Evolutionary conservation across 2,888 invertebrate species (phyloP).

Genomic region (Pasiphila rectangulata): DNA sequence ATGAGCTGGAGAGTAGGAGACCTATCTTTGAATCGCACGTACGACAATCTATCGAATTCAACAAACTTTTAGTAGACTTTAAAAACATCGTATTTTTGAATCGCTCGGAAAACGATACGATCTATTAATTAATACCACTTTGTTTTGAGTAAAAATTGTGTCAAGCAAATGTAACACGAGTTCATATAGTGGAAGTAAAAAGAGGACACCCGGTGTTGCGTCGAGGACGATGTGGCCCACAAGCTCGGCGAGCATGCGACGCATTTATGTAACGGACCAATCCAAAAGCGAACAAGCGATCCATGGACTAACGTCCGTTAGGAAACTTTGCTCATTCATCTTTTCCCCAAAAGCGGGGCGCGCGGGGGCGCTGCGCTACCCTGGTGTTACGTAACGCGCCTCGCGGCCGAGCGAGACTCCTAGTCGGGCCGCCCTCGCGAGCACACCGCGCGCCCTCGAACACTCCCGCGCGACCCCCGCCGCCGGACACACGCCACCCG

Average conservation of each 20-base stretch:
- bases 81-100: too few relatives aligned
- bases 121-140: too few relatives aligned
- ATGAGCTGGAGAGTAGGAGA: too few relatives aligned
- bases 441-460: conserved; percentile 23
- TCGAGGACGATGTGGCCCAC: conserved; percentile 15
- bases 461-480: conserved; percentile 31
- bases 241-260: conserved; percentile 51
- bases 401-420: conserved; percentile 20
- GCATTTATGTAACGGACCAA: conserved; percentile 65
- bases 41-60: too few relatives aligned
- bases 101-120: too few relatives aligned
- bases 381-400: conserved; percentile 64
- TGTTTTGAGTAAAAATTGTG: too few relatives aligned
- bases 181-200: too few relatives aligned
- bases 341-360: conserved; percentile 74
- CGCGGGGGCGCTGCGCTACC: conserved; percentile 69
- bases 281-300: conserved; percentile 62
- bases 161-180: too few relatives aligned
- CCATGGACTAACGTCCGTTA: conserved; percentile 72
- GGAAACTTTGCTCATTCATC: conserved; percentile 79
- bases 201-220: too few relatives aligned
- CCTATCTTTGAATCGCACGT: too few relatives aligned
- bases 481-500: conserved; percentile 28
- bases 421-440: conserved; percentile 27
- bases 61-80: too few relatives aligned